Evolutionary conservation across 2,888 invertebrate genomes (phyloP).

Genomic region (Polyploca ridens): DNA sequence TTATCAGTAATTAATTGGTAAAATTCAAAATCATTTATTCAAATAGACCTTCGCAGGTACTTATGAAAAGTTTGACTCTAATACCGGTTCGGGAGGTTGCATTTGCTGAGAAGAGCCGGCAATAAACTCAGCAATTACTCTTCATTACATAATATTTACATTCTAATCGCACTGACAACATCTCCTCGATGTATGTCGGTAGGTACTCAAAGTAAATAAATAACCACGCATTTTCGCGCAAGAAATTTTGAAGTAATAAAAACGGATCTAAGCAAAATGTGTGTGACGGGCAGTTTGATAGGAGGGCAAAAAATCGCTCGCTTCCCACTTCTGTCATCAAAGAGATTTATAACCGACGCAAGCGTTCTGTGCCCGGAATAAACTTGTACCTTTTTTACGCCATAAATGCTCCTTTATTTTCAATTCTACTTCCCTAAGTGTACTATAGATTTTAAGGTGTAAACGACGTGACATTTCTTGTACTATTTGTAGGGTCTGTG

Average conservation of each 20-base stretch:
- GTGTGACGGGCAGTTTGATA: background rate
- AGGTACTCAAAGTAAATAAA: background rate
- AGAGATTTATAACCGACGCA: slow-evolving; percentile 6
- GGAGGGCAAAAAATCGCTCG: background rate
- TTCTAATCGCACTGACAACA: too few relatives aligned
- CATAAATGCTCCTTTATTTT: background rate
- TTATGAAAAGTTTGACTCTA: too few relatives aligned
- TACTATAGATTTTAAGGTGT: background rate
- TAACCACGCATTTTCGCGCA: background rate
- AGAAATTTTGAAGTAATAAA: background rate
- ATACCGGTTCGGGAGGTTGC: too few relatives aligned
- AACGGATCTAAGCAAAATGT: background rate
- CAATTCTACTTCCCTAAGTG: background rate
- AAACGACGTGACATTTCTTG: background rate
- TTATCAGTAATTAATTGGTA: too few relatives aligned
- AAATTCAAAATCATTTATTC: too few relatives aligned
- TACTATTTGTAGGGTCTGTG: too few relatives aligned
- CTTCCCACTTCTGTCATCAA: slow-evolving; percentile 1
- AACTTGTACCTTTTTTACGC: slow-evolving; percentile 1
- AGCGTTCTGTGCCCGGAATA: background rate
- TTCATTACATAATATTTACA: too few relatives aligned
- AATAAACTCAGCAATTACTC: too few relatives aligned
- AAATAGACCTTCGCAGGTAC: too few relatives aligned
- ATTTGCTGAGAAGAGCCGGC: too few relatives aligned
- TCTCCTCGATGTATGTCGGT: background rate